Conservation (phyloP, 2,797 vertebrate species). For the Myripristis jacobus region DNA sequence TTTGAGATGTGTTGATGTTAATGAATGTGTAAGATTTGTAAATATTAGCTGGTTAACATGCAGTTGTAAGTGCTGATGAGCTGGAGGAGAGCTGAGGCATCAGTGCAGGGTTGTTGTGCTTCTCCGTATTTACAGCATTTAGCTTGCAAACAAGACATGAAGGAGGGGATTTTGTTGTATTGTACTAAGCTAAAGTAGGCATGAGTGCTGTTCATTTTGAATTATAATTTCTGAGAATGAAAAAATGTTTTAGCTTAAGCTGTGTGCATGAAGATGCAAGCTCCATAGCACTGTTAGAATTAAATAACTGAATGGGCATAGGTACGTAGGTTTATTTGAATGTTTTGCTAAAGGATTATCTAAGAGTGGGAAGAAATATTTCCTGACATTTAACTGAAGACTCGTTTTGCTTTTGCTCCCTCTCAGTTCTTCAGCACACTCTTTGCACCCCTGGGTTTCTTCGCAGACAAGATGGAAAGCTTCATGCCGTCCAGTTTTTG, state of each 20-base stretch:
- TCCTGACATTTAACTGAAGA: neutral
- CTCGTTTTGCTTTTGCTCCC: constrained; percentile 38
- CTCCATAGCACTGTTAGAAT: neutral
- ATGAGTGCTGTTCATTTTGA: neutral
- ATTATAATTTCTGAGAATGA: neutral
- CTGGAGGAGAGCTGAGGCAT: constrained; percentile 10
- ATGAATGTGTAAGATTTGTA: too few species aligned
- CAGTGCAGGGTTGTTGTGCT: neutral
- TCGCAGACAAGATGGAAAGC: constrained; percentile 87
- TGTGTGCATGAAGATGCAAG: neutral
- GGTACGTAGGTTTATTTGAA: neutral
- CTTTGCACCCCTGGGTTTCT: constrained; percentile 87
- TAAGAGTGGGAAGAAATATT: constrained; percentile 5
- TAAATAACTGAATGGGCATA: neutral
- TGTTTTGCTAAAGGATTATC: constrained; percentile 3
- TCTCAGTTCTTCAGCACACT: constrained; percentile 90
- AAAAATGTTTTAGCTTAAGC: neutral
- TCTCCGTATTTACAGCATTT: constrained; percentile 6
- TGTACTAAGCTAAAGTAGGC: neutral
- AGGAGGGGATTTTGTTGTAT: neutral
- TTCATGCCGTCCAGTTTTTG: constrained; percentile 89
- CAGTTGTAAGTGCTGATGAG: neutral
- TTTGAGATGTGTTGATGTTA: too few species aligned
- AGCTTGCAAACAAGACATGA: neutral
- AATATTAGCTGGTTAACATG: too few species aligned